phyloP scores from a whole-genome alignment of 2,888 invertebrate species.

The Drosophila borborema region DNA sequence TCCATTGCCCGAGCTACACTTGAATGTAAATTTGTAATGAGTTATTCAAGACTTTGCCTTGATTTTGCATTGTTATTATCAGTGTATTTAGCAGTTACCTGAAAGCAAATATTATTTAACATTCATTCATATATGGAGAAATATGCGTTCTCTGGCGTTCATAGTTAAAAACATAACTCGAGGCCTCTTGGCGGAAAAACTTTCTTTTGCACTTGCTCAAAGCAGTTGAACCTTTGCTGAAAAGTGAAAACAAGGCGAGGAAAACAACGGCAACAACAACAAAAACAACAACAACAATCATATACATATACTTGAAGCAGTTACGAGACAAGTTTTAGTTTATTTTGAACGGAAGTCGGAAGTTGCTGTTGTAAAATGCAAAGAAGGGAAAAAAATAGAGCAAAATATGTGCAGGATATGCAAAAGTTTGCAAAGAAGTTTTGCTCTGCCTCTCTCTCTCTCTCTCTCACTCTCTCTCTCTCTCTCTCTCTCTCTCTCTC shows the following conservation, averaged over 20 bases:
- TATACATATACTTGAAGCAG: conserved; percentile 19
- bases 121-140: not conserved
- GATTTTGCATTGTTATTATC: not conserved
- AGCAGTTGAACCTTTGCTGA: conserved; percentile 51
- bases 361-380: conserved; percentile 75
- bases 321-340: conserved; percentile 48
- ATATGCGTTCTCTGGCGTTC: not conserved
- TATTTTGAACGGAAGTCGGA: conserved; percentile 76
- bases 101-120: not conserved
- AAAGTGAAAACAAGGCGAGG: conserved; percentile 56
- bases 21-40: conserved; percentile 1
- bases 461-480: not conserved
- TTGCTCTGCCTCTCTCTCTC: conserved; percentile 2
- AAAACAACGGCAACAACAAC: conserved; percentile 21
- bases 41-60: not conserved
- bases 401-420: conserved; percentile 75
- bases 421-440: conserved; percentile 70
- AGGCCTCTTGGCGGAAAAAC: conserved; percentile 40
- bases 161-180: conserved; percentile 2
- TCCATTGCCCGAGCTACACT: not conserved
- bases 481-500: not conserved
- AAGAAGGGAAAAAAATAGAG: conserved; percentile 24
- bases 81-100: not conserved
- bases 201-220: conserved; percentile 48
- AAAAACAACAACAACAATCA: conserved; percentile 31